Percentiles rank a stretch among this genome's conserved stretches.
phyloP scores from a whole-genome alignment of 2,113 vertebrate genomes.

The Python bivittatus region DNA sequence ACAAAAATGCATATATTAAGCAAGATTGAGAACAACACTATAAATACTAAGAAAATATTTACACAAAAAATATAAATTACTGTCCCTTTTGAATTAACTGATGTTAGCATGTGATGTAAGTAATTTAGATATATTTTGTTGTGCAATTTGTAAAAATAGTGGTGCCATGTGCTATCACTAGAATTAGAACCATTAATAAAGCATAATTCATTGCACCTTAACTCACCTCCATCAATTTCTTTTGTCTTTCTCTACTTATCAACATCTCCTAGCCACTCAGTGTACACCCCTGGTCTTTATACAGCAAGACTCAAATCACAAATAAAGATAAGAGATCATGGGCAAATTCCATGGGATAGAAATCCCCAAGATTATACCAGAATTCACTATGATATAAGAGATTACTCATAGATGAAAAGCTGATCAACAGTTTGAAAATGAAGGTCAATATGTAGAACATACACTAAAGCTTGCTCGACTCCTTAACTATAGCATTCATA shows the following conservation, averaged over 20 bases:
- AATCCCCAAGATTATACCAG: not conserved
- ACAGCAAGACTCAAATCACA: not conserved
- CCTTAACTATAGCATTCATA: not conserved
- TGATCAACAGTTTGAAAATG: not conserved
- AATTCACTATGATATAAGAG: not conserved
- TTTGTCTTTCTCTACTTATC: not conserved
- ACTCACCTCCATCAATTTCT: too few species aligned
- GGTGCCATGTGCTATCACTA: too few species aligned
- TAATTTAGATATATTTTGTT: too few species aligned
- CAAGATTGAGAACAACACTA: too few species aligned
- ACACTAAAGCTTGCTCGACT: not conserved
- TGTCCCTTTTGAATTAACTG: too few species aligned
- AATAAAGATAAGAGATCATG: not conserved
- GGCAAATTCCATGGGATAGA: not conserved
- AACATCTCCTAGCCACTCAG: not conserved
- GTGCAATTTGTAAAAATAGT: too few species aligned
- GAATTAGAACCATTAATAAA: too few species aligned
- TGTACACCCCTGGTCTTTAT: not conserved
- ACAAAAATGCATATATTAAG: too few species aligned
- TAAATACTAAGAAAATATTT: too few species aligned
- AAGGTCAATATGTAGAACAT: not conserved
- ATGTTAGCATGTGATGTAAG: too few species aligned
- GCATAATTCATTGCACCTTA: too few species aligned
- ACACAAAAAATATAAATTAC: too few species aligned
- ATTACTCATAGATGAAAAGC: not conserved